A percentile compares a stretch with the other conserved stretches of the same genome.
These are phyloP conservation scores for Lepidiolamprologus cunningtoni DNA, from an alignment of 2,113 vertebrate genomes.

Conservation along the genomic window DNA sequence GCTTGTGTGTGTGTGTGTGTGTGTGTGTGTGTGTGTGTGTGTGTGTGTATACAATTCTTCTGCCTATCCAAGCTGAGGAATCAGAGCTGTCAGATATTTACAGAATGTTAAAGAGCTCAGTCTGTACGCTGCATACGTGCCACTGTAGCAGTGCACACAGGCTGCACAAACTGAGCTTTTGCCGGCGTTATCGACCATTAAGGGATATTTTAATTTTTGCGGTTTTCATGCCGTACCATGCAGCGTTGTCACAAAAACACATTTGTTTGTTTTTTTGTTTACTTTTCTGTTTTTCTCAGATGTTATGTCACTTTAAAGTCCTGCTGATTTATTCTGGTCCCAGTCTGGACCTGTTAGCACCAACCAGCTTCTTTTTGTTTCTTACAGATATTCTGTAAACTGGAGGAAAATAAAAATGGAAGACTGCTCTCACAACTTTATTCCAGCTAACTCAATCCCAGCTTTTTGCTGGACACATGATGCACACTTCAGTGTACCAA, in stretches of 20 bases:
- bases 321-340: not conserved
- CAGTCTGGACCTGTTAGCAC: not conserved
- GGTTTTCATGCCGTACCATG: not conserved
- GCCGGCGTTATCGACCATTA: accelerated
- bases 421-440: not conserved
- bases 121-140: not conserved
- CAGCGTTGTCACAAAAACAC: not conserved
- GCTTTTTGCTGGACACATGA: not conserved
- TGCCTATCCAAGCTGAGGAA: constrained; percentile 18
- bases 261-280: not conserved
- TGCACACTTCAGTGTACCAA: not conserved
- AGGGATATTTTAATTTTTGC: not conserved
- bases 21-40: constrained; percentile 3
- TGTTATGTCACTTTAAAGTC: not conserved
- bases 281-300: not conserved
- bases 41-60: not conserved
- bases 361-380: not conserved
- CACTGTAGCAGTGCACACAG: not conserved
- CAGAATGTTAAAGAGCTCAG: constrained; percentile 7
- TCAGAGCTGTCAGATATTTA: constrained; percentile 39
- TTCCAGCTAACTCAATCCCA: not conserved
- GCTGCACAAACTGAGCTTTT: not conserved
- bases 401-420: not conserved
- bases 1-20: not conserved
- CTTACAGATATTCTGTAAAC: not conserved